Evolutionary conservation across 2,888 invertebrate species (phyloP), one percentile per base, ranked within the genome.

Genomic region (Drosophila melanosoma): DNA sequence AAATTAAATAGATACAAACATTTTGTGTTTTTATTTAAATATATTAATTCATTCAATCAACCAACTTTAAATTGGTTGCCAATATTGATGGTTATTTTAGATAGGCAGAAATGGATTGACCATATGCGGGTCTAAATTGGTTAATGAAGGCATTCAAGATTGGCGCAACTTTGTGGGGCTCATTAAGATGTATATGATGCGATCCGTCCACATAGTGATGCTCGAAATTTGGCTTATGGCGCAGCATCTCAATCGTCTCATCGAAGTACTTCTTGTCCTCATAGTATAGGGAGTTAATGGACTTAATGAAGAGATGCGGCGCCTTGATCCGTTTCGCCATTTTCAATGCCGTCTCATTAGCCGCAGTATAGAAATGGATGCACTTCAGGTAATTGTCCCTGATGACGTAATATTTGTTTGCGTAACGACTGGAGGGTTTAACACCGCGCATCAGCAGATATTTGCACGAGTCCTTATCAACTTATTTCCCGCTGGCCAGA

Each of bases 111-210:
- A 1, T 20, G 7, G 40, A 35, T 45, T 52, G 11, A 38, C 38
- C 72, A 79, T 60, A 87, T 58, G 75, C 20, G 94, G 94, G 83
- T 94, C 93, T 40, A 83, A 85, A 87, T 71, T 91, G 91, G 59
- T 92, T 92, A 57, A 96, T 93, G 89, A 96, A 96, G 1, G 94
- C 93, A 79, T 94, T 93, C 29, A 96, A 94, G 45, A 94, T 90
- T 2, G 94, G 94, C 0, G 94, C 94, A 26, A 96, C 92, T 75
- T 91, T 90, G 86, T 95, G 94, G 1, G 96, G 95, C 78, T 95
- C 93, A 78, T 95, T 96, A 70, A 97, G 94, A 93, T 97, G 97
- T n/a, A 95, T 94, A 91, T 97, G 96, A 93, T 97, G 97, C 3
- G 94, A 94, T 1, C 96, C 96, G 20, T 95, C 94, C 0, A 97